These are phyloP conservation scores for Acyrthosiphon pisum DNA, from an alignment of 1,140 invertebrate species.

Conservation along the genomic window DNA sequence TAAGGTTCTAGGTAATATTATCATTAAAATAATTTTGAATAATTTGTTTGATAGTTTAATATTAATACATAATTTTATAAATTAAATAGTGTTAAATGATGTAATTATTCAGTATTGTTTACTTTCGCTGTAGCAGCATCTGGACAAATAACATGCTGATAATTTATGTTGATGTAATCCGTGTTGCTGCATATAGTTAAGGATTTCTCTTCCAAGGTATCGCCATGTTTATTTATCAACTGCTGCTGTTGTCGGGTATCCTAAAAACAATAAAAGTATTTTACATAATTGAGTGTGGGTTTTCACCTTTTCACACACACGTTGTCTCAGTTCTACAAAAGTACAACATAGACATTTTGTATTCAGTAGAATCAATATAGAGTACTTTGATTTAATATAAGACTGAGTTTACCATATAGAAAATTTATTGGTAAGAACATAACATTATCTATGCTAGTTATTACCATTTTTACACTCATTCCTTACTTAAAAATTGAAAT, in stretches of 20 bases:
- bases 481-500: background rate
- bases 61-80: background rate
- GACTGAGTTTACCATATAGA: background rate
- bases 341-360: background rate
- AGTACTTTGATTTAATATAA: background rate
- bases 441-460: background rate
- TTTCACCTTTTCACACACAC: background rate
- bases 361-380: background rate
- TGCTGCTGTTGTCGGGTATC: constrained; percentile 85
- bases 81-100: background rate
- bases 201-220: constrained; percentile 90
- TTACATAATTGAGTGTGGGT: background rate
- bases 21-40: background rate
- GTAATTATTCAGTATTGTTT: constrained; percentile 59
- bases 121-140: constrained; percentile 93
- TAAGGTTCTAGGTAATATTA: background rate
- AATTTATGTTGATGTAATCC: constrained; percentile 98
- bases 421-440: background rate
- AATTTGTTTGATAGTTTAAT: background rate
- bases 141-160: constrained; percentile 94
- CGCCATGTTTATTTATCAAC: constrained; percentile 80
- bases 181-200: constrained; percentile 98
- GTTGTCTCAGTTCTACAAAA: background rate
- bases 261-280: constrained; percentile 64
- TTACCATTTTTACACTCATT: background rate